Base-by-base conservation (phyloP, 2,888 invertebrate genomes). In the Clusia tigrina region DNA sequence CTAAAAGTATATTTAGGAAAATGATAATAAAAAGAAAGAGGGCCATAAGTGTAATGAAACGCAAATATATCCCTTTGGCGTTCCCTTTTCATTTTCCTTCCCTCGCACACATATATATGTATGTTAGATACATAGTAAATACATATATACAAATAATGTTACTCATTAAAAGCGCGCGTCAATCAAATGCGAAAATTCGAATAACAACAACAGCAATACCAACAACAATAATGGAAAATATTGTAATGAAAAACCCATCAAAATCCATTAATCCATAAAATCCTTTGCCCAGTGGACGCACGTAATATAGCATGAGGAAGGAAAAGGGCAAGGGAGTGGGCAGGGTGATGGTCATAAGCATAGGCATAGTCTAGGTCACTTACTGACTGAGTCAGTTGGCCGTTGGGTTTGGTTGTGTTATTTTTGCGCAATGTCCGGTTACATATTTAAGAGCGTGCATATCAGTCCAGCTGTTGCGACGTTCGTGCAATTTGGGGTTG, bases 201-300 rank as follows among this genome's bases (percentile, higher is more conserved):
- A 48, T 48, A 48, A 48, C 18, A 48, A 18, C 48, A 48, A 15
- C 42, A 42, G n/a, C n/a, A 42, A 42, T n/a, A 42, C 3, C 42
- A 42, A n/a, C n/a, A n/a, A n/a, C n/a, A n/a, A n/a, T n/a, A n/a
- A n/a, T n/a, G n/a, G n/a, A n/a, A n/a, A n/a, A n/a, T n/a, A n/a
- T n/a, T n/a, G n/a, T n/a, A 58, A 59, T 54, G 58, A 68, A 72
- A 72, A 66, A 71, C 69, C 70, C 69, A 52, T 32, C 46, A 26
- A 59, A 61, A 32, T 61, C 55, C 51, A 61, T 61, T 61, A 61
- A 61, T 56, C 56, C 55, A 25, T 54, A 24, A 61, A 61, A 61
- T 55, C 61, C 61, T 61, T 60, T 56, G 15, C 18, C 32, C 12
- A 32, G 6, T n/a, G 12, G 6, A 32, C 32, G 12, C 12, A 32